Percentiles rank a stretch among this genome's conserved stretches.
phyloP scores from a whole-genome alignment of 2,797 vertebrate genomes.

The Bucorvus abyssinicus region DNA sequence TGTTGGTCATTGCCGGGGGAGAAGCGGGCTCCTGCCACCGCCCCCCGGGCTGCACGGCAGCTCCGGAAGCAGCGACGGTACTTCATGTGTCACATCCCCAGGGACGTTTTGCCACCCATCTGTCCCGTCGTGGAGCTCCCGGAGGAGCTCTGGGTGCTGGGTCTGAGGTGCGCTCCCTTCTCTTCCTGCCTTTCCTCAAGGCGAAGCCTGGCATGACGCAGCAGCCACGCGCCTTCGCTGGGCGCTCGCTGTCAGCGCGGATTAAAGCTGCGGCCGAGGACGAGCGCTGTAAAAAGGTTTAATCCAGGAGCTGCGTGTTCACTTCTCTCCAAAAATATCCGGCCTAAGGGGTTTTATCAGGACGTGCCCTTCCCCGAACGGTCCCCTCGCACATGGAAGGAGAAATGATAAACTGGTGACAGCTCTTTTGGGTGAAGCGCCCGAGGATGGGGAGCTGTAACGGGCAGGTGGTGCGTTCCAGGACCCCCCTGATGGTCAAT shows the following conservation, averaged over 20 bases:
- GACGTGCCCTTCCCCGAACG: neutral
- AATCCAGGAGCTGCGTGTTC: neutral
- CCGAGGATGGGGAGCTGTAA: neutral
- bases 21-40: neutral
- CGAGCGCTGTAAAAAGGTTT: neutral
- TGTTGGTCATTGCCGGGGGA: neutral
- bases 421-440: neutral
- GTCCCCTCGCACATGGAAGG: neutral
- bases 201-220: fast-evolving
- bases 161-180: neutral
- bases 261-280: slow-evolving; percentile 37
- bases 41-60: neutral
- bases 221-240: neutral
- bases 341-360: neutral
- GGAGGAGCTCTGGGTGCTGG: neutral
- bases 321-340: slow-evolving; percentile 16
- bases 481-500: neutral
- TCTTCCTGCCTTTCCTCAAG: neutral
- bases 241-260: neutral
- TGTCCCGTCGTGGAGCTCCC: neutral
- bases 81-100: neutral
- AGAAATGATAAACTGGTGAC: neutral
- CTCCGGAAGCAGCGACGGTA: fast-evolving
- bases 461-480: neutral
- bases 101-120: neutral